Evolutionary conservation across 2,888 invertebrate genomes (phyloP).

Genomic region (Aleiodes leptofemur): DNA sequence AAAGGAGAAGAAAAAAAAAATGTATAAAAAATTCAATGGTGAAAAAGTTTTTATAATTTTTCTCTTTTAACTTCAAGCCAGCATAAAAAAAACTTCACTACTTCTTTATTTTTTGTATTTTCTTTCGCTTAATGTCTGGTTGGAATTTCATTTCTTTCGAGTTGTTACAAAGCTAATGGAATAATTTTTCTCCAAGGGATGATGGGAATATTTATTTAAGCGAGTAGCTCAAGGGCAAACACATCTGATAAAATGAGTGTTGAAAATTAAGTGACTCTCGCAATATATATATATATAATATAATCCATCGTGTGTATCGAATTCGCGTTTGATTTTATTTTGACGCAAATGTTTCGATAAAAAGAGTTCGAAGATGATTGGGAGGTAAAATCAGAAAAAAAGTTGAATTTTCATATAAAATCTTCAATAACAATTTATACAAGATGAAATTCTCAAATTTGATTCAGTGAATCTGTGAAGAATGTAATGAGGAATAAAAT

Average conservation of each 20-base stretch:
- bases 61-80: constrained; percentile 26
- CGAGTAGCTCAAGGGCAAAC: constrained; percentile 49
- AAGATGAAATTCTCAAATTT: too few species aligned
- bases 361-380: not conserved
- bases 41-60: constrained; percentile 6
- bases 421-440: too few species aligned
- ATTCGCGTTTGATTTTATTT: not conserved
- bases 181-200: constrained; percentile 1
- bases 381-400: too few species aligned
- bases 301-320: not conserved
- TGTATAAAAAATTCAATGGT: too few species aligned
- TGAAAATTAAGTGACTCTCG: constrained; percentile 46
- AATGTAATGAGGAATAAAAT: too few species aligned
- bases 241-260: constrained; percentile 52
- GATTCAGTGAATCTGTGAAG: too few species aligned
- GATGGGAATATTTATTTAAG: constrained; percentile 9
- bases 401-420: too few species aligned
- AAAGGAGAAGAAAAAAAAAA: too few species aligned
- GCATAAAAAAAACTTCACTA: not conserved
- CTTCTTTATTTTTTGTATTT: too few species aligned
- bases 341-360: constrained; percentile 1
- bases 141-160: not conserved
- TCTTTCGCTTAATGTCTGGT: not conserved
- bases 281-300: not conserved
- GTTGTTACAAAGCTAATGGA: constrained; percentile 2